Base-by-base conservation (phyloP, 2,113 vertebrate species). In the Anarhynchus alexandrinus region DNA sequence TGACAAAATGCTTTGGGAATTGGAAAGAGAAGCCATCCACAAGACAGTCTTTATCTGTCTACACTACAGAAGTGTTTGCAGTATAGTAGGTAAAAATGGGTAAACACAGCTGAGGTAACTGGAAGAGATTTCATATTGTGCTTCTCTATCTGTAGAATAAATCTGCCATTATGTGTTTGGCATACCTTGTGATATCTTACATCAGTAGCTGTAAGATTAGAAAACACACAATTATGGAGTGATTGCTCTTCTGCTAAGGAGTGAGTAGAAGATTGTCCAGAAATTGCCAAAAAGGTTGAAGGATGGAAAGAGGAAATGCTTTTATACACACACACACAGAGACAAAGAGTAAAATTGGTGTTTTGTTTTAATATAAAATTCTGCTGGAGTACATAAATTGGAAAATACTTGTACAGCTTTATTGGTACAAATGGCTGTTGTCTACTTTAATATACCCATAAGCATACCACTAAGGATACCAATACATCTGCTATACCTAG, bases 51-150 rank as follows among this genome's bases (percentile, higher is more conserved):
- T 55, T 64, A 26, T 30, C 70, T 64, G 32, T 32, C 73, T 87
- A 15, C 26, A 51, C n/a, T 29, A 49, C 64, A 52, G 42, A 83
- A 88, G 23, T 65, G 72, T 92, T 93, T 94, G 55, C 67, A 47
- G 61, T 40, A 19, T 4, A 32, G 58, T 26, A 29, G 32, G 88
- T 7, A 61, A 74, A 27, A 76, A 64, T 8, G 15, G 19, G n/a
- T 38, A 72, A 94, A 87, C 86, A 85, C 90, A 96, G 76, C 91
- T 86, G 90, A 74, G 71, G 55, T 15, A 80, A 30, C 84, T 96
- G 78, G 76, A 79, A 83, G 67, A 67, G 55, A 45, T 70, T 34
- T 76, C 40, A 57, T 14, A n/a, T 42, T 40, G n/a, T 55, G 71
- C 29, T 91, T 30, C 59, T 55, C 6, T 47, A 38, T 32, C 79